A percentile compares a stretch with the other conserved stretches of the same genome.
Evolutionary conservation across 2,888 invertebrate genomes (phyloP).

Genomic region (Patella pellucida): DNA sequence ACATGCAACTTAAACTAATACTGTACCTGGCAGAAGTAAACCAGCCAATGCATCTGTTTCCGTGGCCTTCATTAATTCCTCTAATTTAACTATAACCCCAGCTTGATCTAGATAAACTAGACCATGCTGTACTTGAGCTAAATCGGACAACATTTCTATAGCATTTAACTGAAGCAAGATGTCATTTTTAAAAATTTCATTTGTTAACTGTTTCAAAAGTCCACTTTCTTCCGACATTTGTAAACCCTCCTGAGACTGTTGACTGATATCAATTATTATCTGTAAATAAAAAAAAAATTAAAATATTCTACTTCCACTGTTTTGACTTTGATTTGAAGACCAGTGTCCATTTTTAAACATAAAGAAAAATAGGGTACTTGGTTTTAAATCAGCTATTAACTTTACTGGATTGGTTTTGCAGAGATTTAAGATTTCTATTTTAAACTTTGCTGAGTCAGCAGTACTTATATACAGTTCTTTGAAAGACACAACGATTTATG

Average conservation of each 20-base stretch:
- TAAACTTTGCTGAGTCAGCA: too few relatives aligned
- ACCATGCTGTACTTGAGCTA: conserved; percentile 82
- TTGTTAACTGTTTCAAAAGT: conserved; percentile 79
- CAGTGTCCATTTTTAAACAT: too few relatives aligned
- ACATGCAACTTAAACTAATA: too few relatives aligned
- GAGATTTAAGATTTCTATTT: too few relatives aligned
- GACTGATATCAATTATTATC: conserved; percentile 75
- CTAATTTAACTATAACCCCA: conserved; percentile 78
- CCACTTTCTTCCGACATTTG: conserved; percentile 76
- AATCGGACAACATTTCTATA: conserved; percentile 81
- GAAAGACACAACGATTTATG: too few relatives aligned
- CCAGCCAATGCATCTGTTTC: conserved; percentile 77
- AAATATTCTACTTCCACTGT: too few relatives aligned
- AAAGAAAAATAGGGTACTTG: too few relatives aligned
- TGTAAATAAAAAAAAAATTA: conserved; percentile 48
- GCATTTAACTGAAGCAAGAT: conserved; percentile 84
- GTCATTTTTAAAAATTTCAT: conserved; percentile 81
- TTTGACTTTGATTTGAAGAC: too few relatives aligned
- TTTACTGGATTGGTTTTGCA: too few relatives aligned
- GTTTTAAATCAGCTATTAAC: too few relatives aligned
- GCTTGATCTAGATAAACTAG: conserved; percentile 80
- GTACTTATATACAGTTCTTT: too few relatives aligned
- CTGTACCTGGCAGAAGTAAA: conserved; percentile 77
- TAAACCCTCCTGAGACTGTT: conserved; percentile 75
- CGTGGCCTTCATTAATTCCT: conserved; percentile 76